Evolutionary conservation across 2,888 invertebrate species (phyloP), one percentile per base, ranked within the genome.

Genomic region (Megamerina dolium): DNA sequence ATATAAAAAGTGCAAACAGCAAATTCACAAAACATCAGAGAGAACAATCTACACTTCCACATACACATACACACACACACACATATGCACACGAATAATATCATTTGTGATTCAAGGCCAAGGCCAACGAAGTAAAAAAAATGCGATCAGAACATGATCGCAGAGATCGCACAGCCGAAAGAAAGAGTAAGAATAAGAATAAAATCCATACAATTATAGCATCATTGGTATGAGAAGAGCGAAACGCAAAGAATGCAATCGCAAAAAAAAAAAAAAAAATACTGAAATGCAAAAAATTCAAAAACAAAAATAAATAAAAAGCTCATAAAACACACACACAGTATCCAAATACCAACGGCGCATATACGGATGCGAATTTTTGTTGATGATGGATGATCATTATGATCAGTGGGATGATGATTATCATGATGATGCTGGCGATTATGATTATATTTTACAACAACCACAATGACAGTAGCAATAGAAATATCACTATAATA

Each of bases 21-120:
- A 41, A 29, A 19, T 42, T 33, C 17, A 37, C 23, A 33, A 49
- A 37, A 37, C 39, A 42, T 47, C 45, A 48, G 37, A 39, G 40
- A n/a, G n/a, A n/a, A n/a, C n/a, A n/a, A n/a, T n/a, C n/a, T n/a
- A n/a, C n/a, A n/a, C n/a, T n/a, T n/a, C n/a, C n/a, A n/a, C n/a
- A n/a, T n/a, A n/a, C n/a, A n/a, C n/a, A n/a, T n/a, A n/a, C n/a
- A n/a, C n/a, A n/a, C n/a, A n/a, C n/a, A n/a, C n/a, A n/a, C n/a
- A n/a, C n/a, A n/a, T n/a, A n/a, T n/a, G n/a, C n/a, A n/a, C n/a
- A n/a, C n/a, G 10, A 23, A 23, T 8, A 23, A 23, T 8, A 23
- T 6, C 10, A 6, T 10, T 6, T 23, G 38, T 38, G 32, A 55
- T 54, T 59, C 60, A 60, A 60, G 59, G 60, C 60, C 60, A 60